Percentiles rank a stretch among this genome's conserved stretches.
Evolutionary conservation across 1,140 invertebrate species (phyloP).

Genomic region (Lucilia sericata): DNA sequence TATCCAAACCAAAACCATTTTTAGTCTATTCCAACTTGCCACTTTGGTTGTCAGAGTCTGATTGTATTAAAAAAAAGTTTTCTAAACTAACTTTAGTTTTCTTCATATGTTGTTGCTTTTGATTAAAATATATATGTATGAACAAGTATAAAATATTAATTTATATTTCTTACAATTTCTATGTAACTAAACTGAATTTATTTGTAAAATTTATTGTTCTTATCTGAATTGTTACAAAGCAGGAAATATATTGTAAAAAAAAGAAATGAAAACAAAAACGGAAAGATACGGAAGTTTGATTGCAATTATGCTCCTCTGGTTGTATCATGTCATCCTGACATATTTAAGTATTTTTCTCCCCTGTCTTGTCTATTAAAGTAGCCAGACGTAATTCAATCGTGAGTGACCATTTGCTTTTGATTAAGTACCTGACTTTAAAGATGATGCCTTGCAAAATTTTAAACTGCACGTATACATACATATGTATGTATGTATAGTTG

Average conservation of each 20-base stretch:
- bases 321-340: too few relatives aligned
- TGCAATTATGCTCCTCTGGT: background rate
- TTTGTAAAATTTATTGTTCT: conserved; percentile 18
- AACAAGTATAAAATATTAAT: background rate
- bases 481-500: too few relatives aligned
- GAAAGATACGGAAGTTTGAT: background rate
- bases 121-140: background rate
- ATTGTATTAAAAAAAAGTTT: background rate
- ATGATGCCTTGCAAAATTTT: too few relatives aligned
- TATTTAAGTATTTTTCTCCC: too few relatives aligned
- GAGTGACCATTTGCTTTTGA: background rate
- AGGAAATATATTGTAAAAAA: background rate
- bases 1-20: background rate
- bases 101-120: background rate
- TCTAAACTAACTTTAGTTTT: background rate
- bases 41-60: background rate
- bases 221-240: conserved; percentile 11
- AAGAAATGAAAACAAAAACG: background rate
- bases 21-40: background rate
- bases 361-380: too few relatives aligned
- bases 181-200: conserved; percentile 1
- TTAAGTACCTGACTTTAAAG: background rate
- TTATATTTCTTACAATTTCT: background rate
- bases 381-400: background rate
- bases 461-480: too few relatives aligned